Percentiles rank a stretch among this genome's conserved stretches.
Conservation (phyloP, 2,888 invertebrate species). For the Heteromyza rotundicornis region DNA sequence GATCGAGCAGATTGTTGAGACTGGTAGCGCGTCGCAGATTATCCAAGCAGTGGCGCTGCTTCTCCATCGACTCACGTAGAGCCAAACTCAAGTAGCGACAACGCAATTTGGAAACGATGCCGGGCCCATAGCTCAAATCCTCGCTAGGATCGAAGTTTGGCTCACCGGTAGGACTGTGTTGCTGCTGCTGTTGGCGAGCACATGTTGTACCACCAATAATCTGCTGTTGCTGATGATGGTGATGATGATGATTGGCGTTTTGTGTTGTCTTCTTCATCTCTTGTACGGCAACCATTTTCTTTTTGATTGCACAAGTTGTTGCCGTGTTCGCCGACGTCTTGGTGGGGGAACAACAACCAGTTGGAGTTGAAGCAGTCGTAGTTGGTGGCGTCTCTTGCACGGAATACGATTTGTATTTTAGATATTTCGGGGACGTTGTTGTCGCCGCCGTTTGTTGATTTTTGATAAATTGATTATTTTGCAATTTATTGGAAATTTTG, state of each 20-base stretch:
- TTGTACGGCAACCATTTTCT: slow-evolving; percentile 66
- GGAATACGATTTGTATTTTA: slow-evolving; percentile 27
- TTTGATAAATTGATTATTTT: slow-evolving; percentile 55
- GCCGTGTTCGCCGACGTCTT: slow-evolving; percentile 24
- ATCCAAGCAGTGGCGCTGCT: slow-evolving; percentile 72
- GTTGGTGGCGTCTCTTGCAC: slow-evolving; percentile 20
- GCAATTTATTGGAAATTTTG: slow-evolving; percentile 56
- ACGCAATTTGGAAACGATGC: slow-evolving; percentile 86
- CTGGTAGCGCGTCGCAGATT: slow-evolving; percentile 80
- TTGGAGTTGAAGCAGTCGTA: slow-evolving; percentile 10
- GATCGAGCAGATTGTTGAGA: slow-evolving; percentile 83
- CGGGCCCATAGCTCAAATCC: slow-evolving; percentile 88
- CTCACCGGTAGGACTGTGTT: slow-evolving; percentile 17
- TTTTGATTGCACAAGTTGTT: slow-evolving; percentile 40
- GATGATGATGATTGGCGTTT: slow-evolving; percentile 48
- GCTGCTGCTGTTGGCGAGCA: neutral
- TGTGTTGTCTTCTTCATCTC: slow-evolving; percentile 60
- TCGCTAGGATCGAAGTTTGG: slow-evolving; percentile 68
- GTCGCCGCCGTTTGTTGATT: slow-evolving; percentile 43
- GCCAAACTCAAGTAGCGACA: slow-evolving; percentile 87
- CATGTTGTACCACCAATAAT: slow-evolving; percentile 14
- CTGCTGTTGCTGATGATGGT: slow-evolving; percentile 35
- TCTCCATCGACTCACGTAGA: slow-evolving; percentile 73
- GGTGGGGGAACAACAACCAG: slow-evolving; percentile 32
- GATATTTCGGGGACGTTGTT: slow-evolving; percentile 25